Evolutionary conservation across 2,797 vertebrate species (phyloP), one percentile per base, ranked within the genome.

Genomic region (Amphiprion clarkii): DNA sequence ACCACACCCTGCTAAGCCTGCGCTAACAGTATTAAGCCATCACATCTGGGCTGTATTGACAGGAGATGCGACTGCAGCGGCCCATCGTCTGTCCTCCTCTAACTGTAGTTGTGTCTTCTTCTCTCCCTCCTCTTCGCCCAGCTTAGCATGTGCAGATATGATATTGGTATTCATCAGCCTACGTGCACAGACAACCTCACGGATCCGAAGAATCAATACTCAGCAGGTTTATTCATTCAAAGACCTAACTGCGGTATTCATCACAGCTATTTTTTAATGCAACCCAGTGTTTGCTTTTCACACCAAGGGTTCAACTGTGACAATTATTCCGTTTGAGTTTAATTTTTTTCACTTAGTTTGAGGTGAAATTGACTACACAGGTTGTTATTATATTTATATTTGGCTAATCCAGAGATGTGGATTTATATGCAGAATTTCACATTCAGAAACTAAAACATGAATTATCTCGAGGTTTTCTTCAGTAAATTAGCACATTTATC

Each of bases 21-120:
- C 61, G 55, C 80, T 93, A 77, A 89, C 84, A 86, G 78, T 81
- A 91, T 93, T 90, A 93, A 94, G 87, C 71, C 91, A 86, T 92
- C 85, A 90, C 88, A 90, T 92, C 84, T 90, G 89, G 72, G 78
- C 74, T 73, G 57, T 78, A 82, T 59, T 92, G 92, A 91, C 83
- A 84, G 81, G 63, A 82, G 83, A 89, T 79, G 74, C 25, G 55
- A 72, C 68, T 54, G 48, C 68, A 55, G 75, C 72, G 76, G 68
- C 48, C 25, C 16, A 57, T 65, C 5, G 14, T 51, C 58, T 60
- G 1, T 7, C 31, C 23, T 39, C 11, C 16, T 57, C 39, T 54
- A 60, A 21, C 7, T 46, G 46, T 6, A 12, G 55, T 72, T 55
- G 25, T 54, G 36, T 67, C 42, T 7, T 42, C 33, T 7, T 36